These are phyloP conservation scores for Lochmaea capreae DNA, from an alignment of 2,888 invertebrate genomes.

Conservation along the genomic window DNA sequence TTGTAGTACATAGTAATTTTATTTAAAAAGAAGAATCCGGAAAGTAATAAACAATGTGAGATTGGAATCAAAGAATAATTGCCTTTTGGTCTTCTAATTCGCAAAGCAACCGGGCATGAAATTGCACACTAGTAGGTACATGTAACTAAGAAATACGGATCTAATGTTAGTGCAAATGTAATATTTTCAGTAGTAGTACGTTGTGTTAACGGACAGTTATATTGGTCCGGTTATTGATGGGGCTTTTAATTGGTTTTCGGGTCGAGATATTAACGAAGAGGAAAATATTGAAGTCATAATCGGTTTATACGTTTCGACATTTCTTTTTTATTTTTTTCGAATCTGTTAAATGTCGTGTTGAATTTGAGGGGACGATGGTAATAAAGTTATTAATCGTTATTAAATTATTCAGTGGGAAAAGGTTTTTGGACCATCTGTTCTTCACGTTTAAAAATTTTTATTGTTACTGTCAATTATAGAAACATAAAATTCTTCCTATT, in stretches of 20 bases:
- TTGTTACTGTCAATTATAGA: too few relatives aligned
- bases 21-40: not conserved
- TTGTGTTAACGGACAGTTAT: slow-evolving; percentile 58
- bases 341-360: not conserved
- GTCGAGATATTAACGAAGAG: slow-evolving; percentile 26
- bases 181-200: slow-evolving; percentile 59
- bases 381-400: too few relatives aligned
- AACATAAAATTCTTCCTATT: too few relatives aligned
- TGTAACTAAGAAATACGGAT: slow-evolving; percentile 58
- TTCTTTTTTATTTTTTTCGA: not conserved
- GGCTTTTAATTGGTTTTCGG: slow-evolving; percentile 58
- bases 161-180: slow-evolving; percentile 61
- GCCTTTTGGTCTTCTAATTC: slow-evolving; percentile 51
- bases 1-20: too few relatives aligned
- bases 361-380: too few relatives aligned
- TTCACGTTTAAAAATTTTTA: too few relatives aligned
- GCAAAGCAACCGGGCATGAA: slow-evolving; percentile 56
- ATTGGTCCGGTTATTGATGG: slow-evolving; percentile 60
- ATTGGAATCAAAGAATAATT: slow-evolving; percentile 55
- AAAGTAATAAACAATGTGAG: slow-evolving; percentile 35
- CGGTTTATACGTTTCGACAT: slow-evolving; percentile 7
- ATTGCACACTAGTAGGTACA: slow-evolving; percentile 59
- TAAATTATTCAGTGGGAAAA: too few relatives aligned
- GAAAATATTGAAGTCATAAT: slow-evolving; percentile 18
- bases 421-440: too few relatives aligned